Percentiles rank a stretch among this genome's conserved stretches.
Evolutionary conservation across 2,888 invertebrate species (phyloP).

Genomic region (Drosophila anomelani): DNA sequence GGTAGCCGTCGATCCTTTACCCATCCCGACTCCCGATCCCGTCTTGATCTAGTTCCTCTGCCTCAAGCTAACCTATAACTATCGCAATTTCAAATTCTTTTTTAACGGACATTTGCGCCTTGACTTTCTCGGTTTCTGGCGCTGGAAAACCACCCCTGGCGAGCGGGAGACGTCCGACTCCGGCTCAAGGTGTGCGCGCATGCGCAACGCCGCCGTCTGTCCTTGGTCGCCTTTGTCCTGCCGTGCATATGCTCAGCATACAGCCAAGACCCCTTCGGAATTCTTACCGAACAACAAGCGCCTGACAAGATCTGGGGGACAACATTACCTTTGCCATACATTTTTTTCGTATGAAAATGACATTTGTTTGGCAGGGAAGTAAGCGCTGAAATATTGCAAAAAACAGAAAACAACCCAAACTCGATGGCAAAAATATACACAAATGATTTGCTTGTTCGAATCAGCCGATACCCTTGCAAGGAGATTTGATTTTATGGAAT

Average conservation of each 20-base stretch:
- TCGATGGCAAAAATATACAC: conserved; percentile 8
- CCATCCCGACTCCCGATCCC: conserved; percentile 31
- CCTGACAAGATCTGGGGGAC: conserved; percentile 38
- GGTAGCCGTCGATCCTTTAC: conserved; percentile 14
- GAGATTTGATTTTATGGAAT: background rate
- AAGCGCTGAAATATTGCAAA: conserved; percentile 43
- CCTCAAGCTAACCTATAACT: conserved; percentile 52
- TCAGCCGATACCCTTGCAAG: background rate
- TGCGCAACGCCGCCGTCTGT: conserved; percentile 60
- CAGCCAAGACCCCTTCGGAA: conserved; percentile 62
- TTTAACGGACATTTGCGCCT: conserved; percentile 70
- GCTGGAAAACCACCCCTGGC: conserved; percentile 60
- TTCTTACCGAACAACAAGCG: conserved; percentile 45
- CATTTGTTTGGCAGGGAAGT: conserved; percentile 61
- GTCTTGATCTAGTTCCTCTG: conserved; percentile 71
- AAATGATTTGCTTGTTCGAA: background rate
- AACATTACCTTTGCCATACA: conserved; percentile 24
- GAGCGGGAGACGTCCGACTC: conserved; percentile 22
- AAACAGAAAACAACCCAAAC: conserved; percentile 53
- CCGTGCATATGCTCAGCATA: conserved; percentile 65
- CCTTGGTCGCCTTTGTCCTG: conserved; percentile 51
- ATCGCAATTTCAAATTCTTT: conserved; percentile 59
- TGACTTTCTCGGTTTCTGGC: conserved; percentile 59
- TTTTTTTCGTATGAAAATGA: conserved; percentile 49
- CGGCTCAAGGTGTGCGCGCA: conserved; percentile 74